A percentile compares a stretch with the other conserved stretches of the same genome.
These are phyloP conservation scores for Myotis brandtii DNA, from an alignment of 2,113 vertebrate genomes.

Conservation along the genomic window DNA sequence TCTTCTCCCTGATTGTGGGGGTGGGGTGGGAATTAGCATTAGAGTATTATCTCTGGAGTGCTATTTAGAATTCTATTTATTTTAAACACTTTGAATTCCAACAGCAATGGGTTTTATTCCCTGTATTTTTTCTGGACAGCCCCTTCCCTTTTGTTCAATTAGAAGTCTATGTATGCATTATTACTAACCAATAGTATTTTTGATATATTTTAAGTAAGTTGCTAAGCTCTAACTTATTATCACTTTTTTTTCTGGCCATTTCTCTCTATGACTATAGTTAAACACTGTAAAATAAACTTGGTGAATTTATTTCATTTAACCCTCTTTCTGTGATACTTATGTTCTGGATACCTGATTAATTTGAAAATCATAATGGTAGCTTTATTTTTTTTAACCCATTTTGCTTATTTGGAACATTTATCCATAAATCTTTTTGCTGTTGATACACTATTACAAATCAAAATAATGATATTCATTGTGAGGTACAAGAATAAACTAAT, in stretches of 20 bases:
- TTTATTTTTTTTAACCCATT: constrained; percentile 30
- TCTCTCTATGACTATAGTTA: not conserved
- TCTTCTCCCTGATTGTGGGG: not conserved
- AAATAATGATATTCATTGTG: constrained; percentile 37
- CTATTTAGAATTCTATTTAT: not conserved
- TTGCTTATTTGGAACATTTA: constrained; percentile 15
- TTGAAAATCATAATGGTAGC: constrained; percentile 9
- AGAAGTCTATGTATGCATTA: not conserved
- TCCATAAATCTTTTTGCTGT: not conserved
- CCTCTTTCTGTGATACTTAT: not conserved
- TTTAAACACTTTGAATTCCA: constrained; percentile 16
- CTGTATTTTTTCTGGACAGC: not conserved
- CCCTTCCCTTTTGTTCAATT: not conserved
- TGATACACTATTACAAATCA: not conserved
- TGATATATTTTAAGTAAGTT: not conserved
- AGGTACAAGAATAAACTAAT: not conserved
- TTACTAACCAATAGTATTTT: not conserved
- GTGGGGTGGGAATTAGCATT: not conserved
- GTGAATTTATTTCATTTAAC: not conserved
- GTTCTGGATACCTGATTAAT: not conserved
- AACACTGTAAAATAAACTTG: not conserved
- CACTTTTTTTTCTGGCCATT: not conserved
- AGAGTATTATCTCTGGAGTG: not conserved
- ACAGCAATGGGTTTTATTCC: not conserved
- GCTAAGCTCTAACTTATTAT: not conserved